Conservation (phyloP, 2,113 vertebrate genomes). For the Bothrops jararaca region DNA sequence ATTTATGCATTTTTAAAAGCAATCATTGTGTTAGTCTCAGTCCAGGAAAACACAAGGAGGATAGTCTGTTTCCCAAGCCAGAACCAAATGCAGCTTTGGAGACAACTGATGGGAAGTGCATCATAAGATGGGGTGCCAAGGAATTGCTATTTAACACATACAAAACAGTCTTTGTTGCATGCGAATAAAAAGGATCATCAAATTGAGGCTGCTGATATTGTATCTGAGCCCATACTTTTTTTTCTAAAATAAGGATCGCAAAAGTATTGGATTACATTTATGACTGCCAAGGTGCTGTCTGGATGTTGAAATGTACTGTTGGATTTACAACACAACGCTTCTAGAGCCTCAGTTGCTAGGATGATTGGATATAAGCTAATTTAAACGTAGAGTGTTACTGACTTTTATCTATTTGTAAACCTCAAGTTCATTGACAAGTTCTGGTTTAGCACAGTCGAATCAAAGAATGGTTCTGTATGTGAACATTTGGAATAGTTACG, state of each 20-base stretch:
- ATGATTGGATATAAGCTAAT: neutral
- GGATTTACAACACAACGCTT: neutral
- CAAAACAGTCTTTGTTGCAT: neutral
- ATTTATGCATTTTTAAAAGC: conserved; percentile 39
- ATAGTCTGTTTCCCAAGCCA: neutral
- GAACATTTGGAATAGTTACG: neutral
- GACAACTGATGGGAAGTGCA: neutral
- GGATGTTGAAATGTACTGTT: conserved; percentile 37
- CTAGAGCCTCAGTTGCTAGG: neutral
- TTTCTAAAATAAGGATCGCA: neutral
- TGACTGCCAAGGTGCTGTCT: conserved; percentile 43
- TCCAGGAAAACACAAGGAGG: neutral
- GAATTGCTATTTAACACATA: neutral
- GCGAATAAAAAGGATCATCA: conserved; percentile 40
- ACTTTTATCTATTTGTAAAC: neutral
- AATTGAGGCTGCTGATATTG: conserved; percentile 42
- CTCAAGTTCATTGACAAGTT: neutral
- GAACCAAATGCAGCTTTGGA: neutral
- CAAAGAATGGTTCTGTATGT: neutral
- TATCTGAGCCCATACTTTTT: neutral
- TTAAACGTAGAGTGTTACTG: neutral
- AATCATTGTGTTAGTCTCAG: conserved; percentile 46
- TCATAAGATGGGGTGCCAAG: neutral
- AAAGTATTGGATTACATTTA: conserved; percentile 52
- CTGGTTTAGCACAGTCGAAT: neutral